phyloP scores from a whole-genome alignment of 2,797 vertebrate genomes.

The Leptoclinus maculatus region DNA sequence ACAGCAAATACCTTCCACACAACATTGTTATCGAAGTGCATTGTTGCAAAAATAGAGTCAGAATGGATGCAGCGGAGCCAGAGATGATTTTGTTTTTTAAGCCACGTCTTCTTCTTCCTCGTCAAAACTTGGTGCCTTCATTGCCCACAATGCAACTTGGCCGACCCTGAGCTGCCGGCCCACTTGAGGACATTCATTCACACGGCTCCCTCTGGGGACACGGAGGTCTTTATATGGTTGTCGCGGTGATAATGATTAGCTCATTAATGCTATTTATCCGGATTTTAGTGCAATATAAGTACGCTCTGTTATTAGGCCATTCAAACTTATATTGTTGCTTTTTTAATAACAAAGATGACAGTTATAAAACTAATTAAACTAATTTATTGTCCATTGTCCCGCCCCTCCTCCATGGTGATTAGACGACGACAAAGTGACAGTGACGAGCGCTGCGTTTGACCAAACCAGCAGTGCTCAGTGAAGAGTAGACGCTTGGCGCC shows the following conservation, averaged over 20 bases:
- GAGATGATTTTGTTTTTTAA: neutral
- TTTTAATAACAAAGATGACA: no score
- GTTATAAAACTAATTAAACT: no score
- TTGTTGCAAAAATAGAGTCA: neutral
- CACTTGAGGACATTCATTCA: neutral
- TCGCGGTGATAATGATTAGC: neutral
- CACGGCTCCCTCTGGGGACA: no score
- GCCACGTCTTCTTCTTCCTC: neutral
- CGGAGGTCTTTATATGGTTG: neutral
- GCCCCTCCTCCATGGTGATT: neutral
- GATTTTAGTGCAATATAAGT: neutral
- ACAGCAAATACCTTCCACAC: conserved; percentile 10
- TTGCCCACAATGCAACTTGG: neutral
- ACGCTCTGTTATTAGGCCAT: neutral
- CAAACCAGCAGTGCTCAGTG: no score
- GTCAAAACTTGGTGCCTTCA: neutral
- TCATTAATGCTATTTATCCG: neutral
- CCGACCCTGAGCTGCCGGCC: neutral
- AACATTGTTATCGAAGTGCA: neutral
- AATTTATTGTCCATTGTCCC: neutral
- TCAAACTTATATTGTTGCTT: no score
- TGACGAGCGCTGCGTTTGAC: no score
- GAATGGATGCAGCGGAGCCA: neutral
- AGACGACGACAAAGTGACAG: neutral
- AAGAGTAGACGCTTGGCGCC: no score